These are phyloP conservation scores for Digitonthophagus gazella DNA, from an alignment of 2,888 invertebrate genomes.

Conservation along the genomic window DNA sequence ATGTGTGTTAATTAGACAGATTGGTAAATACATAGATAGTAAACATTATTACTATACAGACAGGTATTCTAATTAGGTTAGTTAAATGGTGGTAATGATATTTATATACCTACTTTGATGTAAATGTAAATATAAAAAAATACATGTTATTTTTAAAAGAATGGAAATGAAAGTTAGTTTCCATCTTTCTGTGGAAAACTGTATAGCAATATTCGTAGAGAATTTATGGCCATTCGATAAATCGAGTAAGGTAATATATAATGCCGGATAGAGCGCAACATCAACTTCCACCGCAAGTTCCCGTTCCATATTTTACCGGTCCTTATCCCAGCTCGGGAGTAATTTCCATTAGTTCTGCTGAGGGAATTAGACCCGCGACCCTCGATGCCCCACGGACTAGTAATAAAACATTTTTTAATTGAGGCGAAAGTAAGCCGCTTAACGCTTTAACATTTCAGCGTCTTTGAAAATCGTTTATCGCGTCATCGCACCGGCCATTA, in stretches of 20 bases:
- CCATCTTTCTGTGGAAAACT: background rate
- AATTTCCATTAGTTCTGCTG: background rate
- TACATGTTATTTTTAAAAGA: no score
- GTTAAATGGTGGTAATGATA: no score
- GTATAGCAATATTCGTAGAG: background rate
- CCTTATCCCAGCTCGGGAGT: background rate
- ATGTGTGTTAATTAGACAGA: no score
- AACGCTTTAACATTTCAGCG: background rate
- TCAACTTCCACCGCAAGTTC: background rate
- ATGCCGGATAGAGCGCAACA: background rate
- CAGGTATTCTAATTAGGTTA: no score
- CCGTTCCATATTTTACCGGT: background rate
- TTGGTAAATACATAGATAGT: no score
- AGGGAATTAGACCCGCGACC: background rate
- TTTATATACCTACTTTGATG: no score
- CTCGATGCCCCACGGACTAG: background rate
- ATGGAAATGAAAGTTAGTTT: background rate
- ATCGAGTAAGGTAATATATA: background rate
- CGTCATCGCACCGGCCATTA: background rate
- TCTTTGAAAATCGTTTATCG: background rate
- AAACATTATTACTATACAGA: no score
- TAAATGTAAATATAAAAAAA: no score
- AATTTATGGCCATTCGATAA: background rate
- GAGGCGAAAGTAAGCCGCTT: background rate
- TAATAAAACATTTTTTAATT: background rate